Evolutionary conservation across 2,113 vertebrate species (phyloP), one percentile per base, ranked within the genome.

Genomic region (Serilophus lunatus): DNA sequence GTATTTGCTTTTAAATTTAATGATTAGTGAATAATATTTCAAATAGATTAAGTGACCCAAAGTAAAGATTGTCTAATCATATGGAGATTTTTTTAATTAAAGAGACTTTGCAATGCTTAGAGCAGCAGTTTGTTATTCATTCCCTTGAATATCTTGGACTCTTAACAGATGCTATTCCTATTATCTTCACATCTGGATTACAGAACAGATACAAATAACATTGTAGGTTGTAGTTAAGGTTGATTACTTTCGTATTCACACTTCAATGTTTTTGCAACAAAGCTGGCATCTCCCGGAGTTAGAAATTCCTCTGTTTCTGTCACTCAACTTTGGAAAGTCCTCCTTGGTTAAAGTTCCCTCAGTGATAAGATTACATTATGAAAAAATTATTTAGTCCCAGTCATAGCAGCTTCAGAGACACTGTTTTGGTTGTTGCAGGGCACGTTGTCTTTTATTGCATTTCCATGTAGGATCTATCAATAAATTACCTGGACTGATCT

Each of bases 11-110:
- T 95, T 84, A 50, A 96, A 81, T 38, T 63, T 75, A 93, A 82
- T 59, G 29, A 82, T 45, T 94, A 84, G 40, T 77, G 75, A 97
- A 75, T 95, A 97, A 90, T 83, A 92, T 49, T 95, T 88, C 76
- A 95, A 85, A 96, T 88, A 94, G 82, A 97, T 93, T 82, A 95
- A 96, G 85, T 95, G 93, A 96, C 66, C 83, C 68, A 82, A 40
- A 88, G 90, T 72, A 96, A 95, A 96, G 80, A 95, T 68, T 94
- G 72, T 94, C 95, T 96, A 97, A 96, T 81, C 91, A 95, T 84
- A 63, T 92, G 87, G 95, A 97, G 97, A 42, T 42, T 42, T 96
- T 96, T 97, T 95, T 90, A 97, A 98, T 97, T 96, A 97, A 96
- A 64, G 40, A 86, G 72, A 45, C n/a, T 89, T 95, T 96, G 65